These are phyloP conservation scores for Hirtodrosophila cameraria DNA, from an alignment of 2,888 invertebrate species.

Conservation along the genomic window DNA sequence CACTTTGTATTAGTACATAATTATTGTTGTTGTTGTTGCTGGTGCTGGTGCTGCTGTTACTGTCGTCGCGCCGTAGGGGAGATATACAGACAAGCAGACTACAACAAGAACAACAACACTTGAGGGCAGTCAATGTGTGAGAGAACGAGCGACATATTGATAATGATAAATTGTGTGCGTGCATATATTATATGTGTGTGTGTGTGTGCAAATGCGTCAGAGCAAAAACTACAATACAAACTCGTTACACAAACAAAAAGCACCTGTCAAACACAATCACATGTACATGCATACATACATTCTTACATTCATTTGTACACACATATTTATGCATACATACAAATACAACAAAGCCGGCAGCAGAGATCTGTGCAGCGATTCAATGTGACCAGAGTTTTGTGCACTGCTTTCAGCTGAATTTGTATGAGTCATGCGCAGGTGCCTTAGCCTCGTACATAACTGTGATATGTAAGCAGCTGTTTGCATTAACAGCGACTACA, in stretches of 20 bases:
- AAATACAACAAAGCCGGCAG: slow-evolving; percentile 35
- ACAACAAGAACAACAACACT: slow-evolving; percentile 17
- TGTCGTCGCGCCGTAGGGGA: slow-evolving; percentile 44
- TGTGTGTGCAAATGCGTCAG: slow-evolving; percentile 61
- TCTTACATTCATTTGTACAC: slow-evolving; percentile 8
- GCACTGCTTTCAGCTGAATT: slow-evolving; percentile 32
- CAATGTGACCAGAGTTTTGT: slow-evolving; percentile 55
- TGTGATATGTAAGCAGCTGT: slow-evolving; percentile 46
- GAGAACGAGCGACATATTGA: slow-evolving; percentile 49
- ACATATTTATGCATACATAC: slow-evolving; percentile 10
- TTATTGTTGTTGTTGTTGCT: slow-evolving; percentile 50
- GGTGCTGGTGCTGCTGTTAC: slow-evolving; percentile 29
- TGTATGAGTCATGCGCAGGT: slow-evolving; percentile 60
- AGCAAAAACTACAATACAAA: slow-evolving; percentile 56
- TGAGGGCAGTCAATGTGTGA: slow-evolving; percentile 26
- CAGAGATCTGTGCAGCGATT: slow-evolving; percentile 47
- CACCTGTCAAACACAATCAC: slow-evolving; percentile 69
- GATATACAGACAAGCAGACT: slow-evolving; percentile 14
- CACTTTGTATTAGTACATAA: slow-evolving; percentile 76
- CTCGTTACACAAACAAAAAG: slow-evolving; percentile 68
- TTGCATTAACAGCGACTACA: slow-evolving; percentile 26
- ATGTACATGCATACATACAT: slow-evolving; percentile 12
- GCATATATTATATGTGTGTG: slow-evolving; percentile 5
- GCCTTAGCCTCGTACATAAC: slow-evolving; percentile 29
- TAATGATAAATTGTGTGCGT: slow-evolving; percentile 48